phyloP scores from a whole-genome alignment of 2,797 vertebrate species.

The Hyperoplus immaculatus region DNA sequence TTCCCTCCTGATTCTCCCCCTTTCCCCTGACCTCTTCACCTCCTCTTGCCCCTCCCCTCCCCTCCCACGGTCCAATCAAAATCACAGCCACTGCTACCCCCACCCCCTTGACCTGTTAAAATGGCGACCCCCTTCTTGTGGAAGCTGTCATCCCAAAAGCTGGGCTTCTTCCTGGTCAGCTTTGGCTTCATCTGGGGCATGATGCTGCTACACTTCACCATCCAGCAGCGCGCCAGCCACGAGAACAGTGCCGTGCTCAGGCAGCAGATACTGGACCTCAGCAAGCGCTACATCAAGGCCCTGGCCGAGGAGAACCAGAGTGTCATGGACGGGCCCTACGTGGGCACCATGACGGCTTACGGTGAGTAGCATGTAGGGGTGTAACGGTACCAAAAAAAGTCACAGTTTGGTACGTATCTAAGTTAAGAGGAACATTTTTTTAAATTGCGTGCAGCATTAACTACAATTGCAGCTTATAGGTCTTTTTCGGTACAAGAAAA shows the following conservation, averaged over 20 bases:
- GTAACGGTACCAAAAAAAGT: too few species aligned
- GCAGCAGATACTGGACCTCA: conserved; percentile 99
- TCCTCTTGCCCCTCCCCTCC: background rate
- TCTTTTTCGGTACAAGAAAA: too few species aligned
- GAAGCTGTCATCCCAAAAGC: conserved; percentile 99
- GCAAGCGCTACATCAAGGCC: conserved; percentile 98
- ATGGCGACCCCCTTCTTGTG: conserved; percentile 95
- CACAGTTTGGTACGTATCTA: too few species aligned
- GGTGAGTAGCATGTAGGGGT: conserved; percentile 85
- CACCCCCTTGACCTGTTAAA: conserved; percentile 60
- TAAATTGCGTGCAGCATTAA: too few species aligned
- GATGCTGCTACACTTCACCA: conserved; percentile 99
- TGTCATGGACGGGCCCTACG: conserved; percentile 97
- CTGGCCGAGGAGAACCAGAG: conserved; percentile 98
- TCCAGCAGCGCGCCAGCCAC: conserved; percentile 95
- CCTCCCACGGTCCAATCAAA: conserved; percentile 19
- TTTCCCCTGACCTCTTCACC: conserved; percentile 12
- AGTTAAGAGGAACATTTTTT: too few species aligned
- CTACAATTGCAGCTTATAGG: too few species aligned
- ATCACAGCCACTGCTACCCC: background rate
- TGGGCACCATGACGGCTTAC: conserved; percentile 98
- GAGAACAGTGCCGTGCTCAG: conserved; percentile 95
- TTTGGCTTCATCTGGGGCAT: conserved; percentile 99
- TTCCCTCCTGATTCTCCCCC: conserved; percentile 73
- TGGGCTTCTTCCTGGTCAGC: conserved; percentile 98